A percentile compares a stretch with the other conserved stretches of the same genome.
phyloP scores from a whole-genome alignment of 2,797 vertebrate species.

The Pangasius krempfi region DNA sequence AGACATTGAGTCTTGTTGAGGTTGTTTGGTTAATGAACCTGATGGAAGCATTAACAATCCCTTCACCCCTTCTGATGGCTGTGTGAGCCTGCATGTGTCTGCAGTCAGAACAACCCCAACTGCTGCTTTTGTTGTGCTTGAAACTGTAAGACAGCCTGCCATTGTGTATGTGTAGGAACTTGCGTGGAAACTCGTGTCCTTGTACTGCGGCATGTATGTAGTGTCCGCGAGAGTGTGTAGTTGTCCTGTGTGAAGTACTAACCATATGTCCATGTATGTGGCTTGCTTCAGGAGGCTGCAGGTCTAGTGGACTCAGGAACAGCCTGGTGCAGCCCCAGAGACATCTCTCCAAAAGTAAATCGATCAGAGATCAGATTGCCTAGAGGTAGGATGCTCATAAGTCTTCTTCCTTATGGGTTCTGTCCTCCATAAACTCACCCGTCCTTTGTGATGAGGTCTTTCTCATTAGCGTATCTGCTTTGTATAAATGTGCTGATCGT shows the following conservation, averaged over 20 bases:
- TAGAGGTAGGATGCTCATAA: conserved; percentile 68
- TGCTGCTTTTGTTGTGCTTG: conserved; percentile 40
- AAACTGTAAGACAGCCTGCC: conserved; percentile 1
- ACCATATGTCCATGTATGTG: conserved; percentile 26
- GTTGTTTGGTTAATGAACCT: conserved; percentile 4
- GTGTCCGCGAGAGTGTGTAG: background rate
- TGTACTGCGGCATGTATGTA: conserved; percentile 6
- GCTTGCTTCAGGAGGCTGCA: conserved; percentile 61
- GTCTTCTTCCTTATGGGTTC: background rate
- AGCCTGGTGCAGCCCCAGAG: conserved; percentile 60
- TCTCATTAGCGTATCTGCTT: background rate
- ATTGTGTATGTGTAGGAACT: conserved; percentile 9
- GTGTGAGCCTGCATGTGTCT: conserved; percentile 27
- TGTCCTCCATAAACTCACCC: background rate
- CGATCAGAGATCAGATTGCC: conserved; percentile 60
- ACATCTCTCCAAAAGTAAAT: conserved; percentile 59
- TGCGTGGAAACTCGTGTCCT: background rate
- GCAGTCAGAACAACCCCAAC: conserved; percentile 9
- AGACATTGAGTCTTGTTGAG: background rate
- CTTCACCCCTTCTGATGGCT: conserved; percentile 3
- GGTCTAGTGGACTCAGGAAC: conserved; percentile 63
- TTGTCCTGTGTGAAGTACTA: conserved; percentile 2
- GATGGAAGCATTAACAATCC: conserved; percentile 5
- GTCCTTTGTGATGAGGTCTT: background rate
- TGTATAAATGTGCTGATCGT: background rate